Evolutionary conservation across 2,797 vertebrate genomes (phyloP).

Genomic region (Darevskia mixta): DNA sequence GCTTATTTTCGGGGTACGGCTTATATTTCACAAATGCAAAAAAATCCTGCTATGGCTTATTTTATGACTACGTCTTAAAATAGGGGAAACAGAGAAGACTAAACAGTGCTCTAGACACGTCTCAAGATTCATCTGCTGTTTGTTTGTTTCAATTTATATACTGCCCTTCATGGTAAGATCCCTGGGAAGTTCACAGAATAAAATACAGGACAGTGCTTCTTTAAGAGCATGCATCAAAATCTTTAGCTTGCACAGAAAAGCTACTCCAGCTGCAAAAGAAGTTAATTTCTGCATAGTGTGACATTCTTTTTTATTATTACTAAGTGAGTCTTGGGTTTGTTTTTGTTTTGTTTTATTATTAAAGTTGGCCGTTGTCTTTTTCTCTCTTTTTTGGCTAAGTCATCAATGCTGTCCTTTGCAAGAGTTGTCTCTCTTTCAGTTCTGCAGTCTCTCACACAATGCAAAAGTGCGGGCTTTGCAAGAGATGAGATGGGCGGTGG

Average conservation of each 20-base stretch:
- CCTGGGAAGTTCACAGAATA: no score
- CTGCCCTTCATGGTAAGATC: no score
- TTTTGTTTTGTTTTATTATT: no score
- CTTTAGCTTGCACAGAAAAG: neutral
- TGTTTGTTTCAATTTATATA: no score
- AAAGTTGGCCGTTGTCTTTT: no score
- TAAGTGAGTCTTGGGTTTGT: neutral
- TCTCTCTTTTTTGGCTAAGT: slow-evolving; percentile 1
- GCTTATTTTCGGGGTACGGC: no score
- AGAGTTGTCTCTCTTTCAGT: neutral
- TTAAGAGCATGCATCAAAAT: neutral
- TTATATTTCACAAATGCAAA: no score
- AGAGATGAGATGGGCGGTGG: neutral
- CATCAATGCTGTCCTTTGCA: slow-evolving; percentile 4
- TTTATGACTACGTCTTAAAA: no score
- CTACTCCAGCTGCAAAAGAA: neutral
- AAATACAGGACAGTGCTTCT: neutral
- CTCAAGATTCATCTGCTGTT: no score
- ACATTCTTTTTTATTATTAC: slow-evolving; percentile 21
- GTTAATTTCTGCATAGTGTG: neutral
- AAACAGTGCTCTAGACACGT: no score
- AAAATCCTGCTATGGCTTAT: no score
- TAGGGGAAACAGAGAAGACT: no score
- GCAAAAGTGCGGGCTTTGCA: neutral
- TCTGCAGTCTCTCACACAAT: slow-evolving; percentile 3